Evolutionary conservation across 2,113 vertebrate genomes (phyloP).

Genomic region (Hemiscyllium ocellatum): DNA sequence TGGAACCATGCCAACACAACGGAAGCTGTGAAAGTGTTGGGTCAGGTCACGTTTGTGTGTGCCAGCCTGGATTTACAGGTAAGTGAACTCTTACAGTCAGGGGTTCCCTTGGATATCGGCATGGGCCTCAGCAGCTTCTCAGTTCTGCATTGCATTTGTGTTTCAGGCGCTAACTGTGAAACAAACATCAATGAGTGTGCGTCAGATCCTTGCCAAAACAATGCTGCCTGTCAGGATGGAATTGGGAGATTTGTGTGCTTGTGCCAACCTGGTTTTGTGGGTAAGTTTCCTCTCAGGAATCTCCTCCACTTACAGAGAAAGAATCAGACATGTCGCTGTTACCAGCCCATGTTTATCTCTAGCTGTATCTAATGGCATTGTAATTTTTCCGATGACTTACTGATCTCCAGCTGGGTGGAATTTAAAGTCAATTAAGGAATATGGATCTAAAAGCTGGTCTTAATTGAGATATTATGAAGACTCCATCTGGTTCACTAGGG

Average conservation of each 20-base stretch:
- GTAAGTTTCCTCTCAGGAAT: slow-evolving; percentile 52
- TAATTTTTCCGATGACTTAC: background rate
- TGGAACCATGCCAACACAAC: slow-evolving; percentile 84
- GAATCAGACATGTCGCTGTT: background rate
- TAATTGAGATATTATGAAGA: no score
- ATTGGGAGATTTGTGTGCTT: slow-evolving; percentile 76
- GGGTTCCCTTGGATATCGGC: background rate
- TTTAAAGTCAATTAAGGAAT: no score
- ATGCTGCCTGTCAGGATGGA: slow-evolving; percentile 74
- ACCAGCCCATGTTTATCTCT: background rate
- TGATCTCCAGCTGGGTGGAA: no score
- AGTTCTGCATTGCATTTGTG: slow-evolving; percentile 39
- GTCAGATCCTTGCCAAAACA: slow-evolving; percentile 77
- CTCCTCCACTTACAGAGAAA: no score
- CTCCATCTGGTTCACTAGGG: no score
- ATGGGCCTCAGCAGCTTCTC: background rate
- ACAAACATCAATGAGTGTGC: slow-evolving; percentile 84
- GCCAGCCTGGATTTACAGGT: slow-evolving; percentile 66
- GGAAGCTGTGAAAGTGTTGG: slow-evolving; percentile 90
- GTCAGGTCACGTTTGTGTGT: slow-evolving; percentile 82
- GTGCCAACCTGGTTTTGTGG: slow-evolving; percentile 78
- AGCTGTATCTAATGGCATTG: background rate
- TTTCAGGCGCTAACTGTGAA: slow-evolving; percentile 89
- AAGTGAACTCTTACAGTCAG: background rate
- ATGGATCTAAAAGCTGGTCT: no score